A percentile compares a stretch with the other conserved stretches of the same genome.
Conservation (phyloP, 2,113 vertebrate species). For the Puffinus mauretanicus region DNA sequence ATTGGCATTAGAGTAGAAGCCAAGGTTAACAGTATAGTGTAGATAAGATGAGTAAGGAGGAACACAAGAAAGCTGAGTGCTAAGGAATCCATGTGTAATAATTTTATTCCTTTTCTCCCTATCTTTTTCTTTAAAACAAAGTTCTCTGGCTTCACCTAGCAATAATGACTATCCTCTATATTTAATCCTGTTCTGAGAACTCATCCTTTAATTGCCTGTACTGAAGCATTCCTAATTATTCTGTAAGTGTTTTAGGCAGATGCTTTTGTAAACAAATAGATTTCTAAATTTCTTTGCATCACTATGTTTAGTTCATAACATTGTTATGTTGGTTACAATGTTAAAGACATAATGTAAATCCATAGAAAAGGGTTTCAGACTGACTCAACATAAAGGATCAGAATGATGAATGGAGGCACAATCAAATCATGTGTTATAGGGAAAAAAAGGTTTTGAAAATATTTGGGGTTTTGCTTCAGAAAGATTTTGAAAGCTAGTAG, state of each 20-base stretch:
- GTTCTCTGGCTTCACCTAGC: not conserved
- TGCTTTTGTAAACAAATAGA: not conserved
- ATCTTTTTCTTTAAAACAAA: not conserved
- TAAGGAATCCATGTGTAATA: not conserved
- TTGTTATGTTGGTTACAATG: not conserved
- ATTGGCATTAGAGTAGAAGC: not conserved
- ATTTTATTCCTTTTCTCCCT: not conserved
- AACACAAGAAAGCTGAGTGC: not conserved
- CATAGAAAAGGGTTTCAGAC: not conserved
- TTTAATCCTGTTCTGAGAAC: not conserved
- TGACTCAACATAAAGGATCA: not conserved
- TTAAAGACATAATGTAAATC: not conserved
- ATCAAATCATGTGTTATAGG: not conserved
- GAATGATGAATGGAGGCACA: not conserved
- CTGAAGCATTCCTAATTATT: not conserved
- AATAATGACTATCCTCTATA: not conserved
- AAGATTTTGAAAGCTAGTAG: not conserved
- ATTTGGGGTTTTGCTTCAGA: rapidly evolving
- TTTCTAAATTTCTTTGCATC: not conserved
- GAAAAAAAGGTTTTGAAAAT: not conserved
- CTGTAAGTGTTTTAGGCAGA: not conserved
- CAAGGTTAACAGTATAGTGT: not conserved
- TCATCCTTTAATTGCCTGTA: not conserved
- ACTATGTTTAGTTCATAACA: not conserved
- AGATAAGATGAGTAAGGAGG: not conserved